Evolutionary conservation across 2,113 vertebrate species (phyloP).

Genomic region (Arothron firmamentum): DNA sequence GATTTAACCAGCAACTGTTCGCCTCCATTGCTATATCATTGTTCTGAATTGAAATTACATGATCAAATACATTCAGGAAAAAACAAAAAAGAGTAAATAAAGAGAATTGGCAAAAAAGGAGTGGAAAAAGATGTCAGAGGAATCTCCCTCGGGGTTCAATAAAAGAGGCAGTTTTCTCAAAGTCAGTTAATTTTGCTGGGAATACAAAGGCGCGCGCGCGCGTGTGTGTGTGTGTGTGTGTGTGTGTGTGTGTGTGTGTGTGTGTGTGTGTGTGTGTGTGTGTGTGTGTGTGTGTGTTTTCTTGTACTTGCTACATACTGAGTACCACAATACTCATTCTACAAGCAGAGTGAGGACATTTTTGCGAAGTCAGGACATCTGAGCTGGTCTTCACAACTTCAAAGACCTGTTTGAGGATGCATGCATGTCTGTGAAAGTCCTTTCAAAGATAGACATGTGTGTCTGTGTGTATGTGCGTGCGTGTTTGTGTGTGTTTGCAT

Average conservation of each 20-base stretch:
- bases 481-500: constrained; percentile 1
- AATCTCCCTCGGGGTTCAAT: constrained; percentile 28
- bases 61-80: constrained; percentile 1
- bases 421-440: too few species aligned
- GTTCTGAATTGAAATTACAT: constrained; percentile 6
- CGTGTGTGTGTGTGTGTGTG: constrained; percentile 9
- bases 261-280: constrained; percentile 1
- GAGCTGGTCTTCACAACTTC: too few species aligned
- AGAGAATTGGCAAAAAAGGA: not conserved
- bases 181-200: too few species aligned
- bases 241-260: not conserved
- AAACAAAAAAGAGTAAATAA: not conserved
- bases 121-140: constrained; percentile 20
- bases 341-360: not conserved
- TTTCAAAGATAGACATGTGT: not conserved
- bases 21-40: not conserved
- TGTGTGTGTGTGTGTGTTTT: not conserved
- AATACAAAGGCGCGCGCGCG: not conserved
- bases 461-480: not conserved
- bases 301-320: not conserved
- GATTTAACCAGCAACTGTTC: constrained; percentile 6
- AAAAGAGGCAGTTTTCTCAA: not conserved
- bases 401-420: too few species aligned
- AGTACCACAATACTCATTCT: not conserved
- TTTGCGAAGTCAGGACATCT: not conserved